Conservation (phyloP, 2,888 invertebrate species). For the Megaustenia siamemsis region DNA sequence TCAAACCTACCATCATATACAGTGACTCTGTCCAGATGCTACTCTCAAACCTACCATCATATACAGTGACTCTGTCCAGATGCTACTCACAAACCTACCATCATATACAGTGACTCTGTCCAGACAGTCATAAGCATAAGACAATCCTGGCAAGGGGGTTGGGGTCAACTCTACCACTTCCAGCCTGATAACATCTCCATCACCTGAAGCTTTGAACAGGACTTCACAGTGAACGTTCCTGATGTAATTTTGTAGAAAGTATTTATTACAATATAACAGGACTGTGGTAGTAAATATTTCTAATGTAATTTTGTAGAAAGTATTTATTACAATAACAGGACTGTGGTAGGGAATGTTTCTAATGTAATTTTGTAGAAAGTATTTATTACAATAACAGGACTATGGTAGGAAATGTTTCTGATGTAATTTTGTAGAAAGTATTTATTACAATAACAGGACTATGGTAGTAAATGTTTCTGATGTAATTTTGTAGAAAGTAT, state of each 20-base stretch:
- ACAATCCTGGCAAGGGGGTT: not conserved
- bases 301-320: not conserved
- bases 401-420: too few species aligned
- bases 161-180: not conserved
- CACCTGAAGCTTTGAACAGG: conserved; percentile 14
- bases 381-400: too few species aligned
- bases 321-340: too few species aligned
- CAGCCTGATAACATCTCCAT: conserved; percentile 28
- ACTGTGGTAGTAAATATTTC: not conserved
- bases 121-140: not conserved
- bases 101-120: conserved; percentile 28
- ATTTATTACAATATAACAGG: not conserved
- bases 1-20: too few species aligned
- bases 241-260: not conserved
- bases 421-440: too few species aligned
- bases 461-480: too few species aligned
- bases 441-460: too few species aligned
- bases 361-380: too few species aligned
- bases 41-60: too few species aligned
- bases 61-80: not conserved
- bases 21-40: too few species aligned
- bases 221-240: not conserved
- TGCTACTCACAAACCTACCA: not conserved
- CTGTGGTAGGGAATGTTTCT: too few species aligned
- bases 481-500: too few species aligned